Evolutionary conservation across 2,797 vertebrate genomes (phyloP).

Genomic region (Pangasius mekongensis): DNA sequence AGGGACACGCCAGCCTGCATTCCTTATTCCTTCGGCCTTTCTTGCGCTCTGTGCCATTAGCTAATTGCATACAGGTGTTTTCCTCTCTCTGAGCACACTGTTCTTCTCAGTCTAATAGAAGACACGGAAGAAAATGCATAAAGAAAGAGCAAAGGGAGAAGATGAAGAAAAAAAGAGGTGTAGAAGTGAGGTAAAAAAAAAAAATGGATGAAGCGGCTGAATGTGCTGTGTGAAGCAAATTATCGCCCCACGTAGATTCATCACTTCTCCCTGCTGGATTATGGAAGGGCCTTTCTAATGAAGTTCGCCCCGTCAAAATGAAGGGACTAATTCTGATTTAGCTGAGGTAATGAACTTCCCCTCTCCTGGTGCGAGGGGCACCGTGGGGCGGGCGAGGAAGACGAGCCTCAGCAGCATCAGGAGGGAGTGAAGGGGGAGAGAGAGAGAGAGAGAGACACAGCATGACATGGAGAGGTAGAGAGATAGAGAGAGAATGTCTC

Average conservation of each 20-base stretch:
- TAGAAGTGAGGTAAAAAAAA: conserved; percentile 24
- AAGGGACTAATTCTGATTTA: conserved; percentile 99
- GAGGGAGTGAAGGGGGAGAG: conserved; percentile 63
- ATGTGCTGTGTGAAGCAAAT: conserved; percentile 93
- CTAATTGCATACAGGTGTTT: conserved; percentile 80
- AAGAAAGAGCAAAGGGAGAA: conserved; percentile 66
- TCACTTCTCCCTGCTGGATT: conserved; percentile 98
- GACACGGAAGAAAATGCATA: conserved; percentile 79
- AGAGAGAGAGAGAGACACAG: conserved; percentile 66
- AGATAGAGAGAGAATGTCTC: conserved; percentile 55
- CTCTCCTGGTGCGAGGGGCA: conserved; percentile 98
- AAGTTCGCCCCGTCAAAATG: conserved; percentile 99
- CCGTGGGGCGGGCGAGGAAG: conserved; percentile 90
- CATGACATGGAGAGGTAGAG: conserved; percentile 52
- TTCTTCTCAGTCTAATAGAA: conserved; percentile 77
- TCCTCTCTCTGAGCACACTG: conserved; percentile 63
- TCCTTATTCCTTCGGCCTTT: conserved; percentile 2
- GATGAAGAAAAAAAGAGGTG: conserved; percentile 30
- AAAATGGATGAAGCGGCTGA: conserved; percentile 82
- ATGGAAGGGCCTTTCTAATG: conserved; percentile 98
- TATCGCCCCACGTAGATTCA: conserved; percentile 98
- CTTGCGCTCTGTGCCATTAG: conserved; percentile 65
- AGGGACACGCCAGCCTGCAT: conserved; percentile 2
- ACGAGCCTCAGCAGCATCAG: conserved; percentile 68
- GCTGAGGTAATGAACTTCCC: conserved; percentile 99